phyloP scores from a whole-genome alignment of 2,113 vertebrate genomes.

The Sturnira hondurensis region DNA sequence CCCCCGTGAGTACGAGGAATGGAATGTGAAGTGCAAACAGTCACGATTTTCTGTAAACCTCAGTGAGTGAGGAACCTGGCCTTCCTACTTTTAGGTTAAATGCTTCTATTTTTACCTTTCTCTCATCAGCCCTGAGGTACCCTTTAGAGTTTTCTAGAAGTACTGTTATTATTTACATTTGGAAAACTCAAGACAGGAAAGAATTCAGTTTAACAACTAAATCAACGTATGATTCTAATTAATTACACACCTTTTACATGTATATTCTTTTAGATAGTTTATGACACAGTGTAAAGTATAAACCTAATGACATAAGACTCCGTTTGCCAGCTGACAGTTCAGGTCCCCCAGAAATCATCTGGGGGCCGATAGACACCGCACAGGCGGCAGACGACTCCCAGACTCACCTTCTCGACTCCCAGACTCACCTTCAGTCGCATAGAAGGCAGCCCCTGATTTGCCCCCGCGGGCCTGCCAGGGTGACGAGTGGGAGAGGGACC shows the following conservation, averaged over 20 bases:
- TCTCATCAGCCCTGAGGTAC: not conserved
- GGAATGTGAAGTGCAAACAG: not conserved
- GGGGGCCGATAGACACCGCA: not conserved
- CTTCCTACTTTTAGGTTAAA: not conserved
- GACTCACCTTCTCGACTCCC: conserved; percentile 81
- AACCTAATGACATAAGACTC: not conserved
- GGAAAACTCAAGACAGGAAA: not conserved
- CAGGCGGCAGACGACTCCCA: rapidly evolving
- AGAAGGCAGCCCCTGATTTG: conserved; percentile 97
- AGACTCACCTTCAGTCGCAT: conserved; percentile 91
- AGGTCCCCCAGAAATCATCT: not conserved
- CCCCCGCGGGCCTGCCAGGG: conserved; percentile 98
- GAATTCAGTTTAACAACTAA: not conserved
- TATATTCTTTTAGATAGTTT: not conserved
- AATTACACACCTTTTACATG: not conserved
- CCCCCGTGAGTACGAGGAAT: not conserved
- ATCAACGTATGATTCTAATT: not conserved
- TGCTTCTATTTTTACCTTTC: not conserved
- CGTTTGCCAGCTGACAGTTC: not conserved
- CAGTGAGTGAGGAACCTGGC: not conserved
- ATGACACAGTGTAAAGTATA: not conserved
- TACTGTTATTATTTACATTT: not conserved
- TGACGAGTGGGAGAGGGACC: conserved; percentile 94
- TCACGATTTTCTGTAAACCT: not conserved
- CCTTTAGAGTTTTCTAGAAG: not conserved